phyloP scores from a whole-genome alignment of 2,113 vertebrate species.

The Catharus bicknelli region DNA sequence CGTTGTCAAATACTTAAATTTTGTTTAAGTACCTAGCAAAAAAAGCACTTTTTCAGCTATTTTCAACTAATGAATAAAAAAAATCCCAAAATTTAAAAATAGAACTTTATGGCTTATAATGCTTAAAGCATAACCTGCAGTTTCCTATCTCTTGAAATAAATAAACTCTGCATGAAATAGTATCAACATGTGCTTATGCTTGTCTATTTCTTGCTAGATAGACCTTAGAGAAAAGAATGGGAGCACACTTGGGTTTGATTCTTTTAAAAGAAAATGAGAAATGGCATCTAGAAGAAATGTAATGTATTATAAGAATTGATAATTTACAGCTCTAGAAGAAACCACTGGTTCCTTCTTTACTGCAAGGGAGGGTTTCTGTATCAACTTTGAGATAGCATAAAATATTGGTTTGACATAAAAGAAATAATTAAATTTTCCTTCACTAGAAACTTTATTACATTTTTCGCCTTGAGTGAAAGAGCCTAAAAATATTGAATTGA shows the following conservation, averaged over 20 bases:
- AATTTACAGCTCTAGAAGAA: not conserved
- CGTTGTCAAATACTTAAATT: not conserved
- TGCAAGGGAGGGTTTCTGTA: not conserved
- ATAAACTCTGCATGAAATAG: constrained; percentile 3
- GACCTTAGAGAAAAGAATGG: not conserved
- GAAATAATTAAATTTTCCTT: not conserved
- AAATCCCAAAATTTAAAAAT: not conserved
- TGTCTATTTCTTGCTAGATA: not conserved
- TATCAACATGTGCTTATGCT: not conserved
- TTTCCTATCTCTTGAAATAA: not conserved
- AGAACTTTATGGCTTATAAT: not conserved
- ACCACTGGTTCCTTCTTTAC: not conserved
- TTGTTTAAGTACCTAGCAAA: not conserved
- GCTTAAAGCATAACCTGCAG: not conserved
- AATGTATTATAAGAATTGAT: not conserved
- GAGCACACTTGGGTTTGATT: not conserved
- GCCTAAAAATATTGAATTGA: not conserved
- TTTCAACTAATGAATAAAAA: not conserved
- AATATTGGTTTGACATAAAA: not conserved
- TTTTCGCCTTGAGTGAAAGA: not conserved
- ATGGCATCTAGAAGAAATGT: not conserved
- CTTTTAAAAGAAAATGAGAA: not conserved
- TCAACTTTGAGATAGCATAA: not conserved
- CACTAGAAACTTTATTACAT: not conserved
- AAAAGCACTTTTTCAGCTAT: not conserved